Evolutionary conservation across 2,113 vertebrate species (phyloP), one percentile per base, ranked within the genome.

Genomic region (Odocoileus hemionus): DNA sequence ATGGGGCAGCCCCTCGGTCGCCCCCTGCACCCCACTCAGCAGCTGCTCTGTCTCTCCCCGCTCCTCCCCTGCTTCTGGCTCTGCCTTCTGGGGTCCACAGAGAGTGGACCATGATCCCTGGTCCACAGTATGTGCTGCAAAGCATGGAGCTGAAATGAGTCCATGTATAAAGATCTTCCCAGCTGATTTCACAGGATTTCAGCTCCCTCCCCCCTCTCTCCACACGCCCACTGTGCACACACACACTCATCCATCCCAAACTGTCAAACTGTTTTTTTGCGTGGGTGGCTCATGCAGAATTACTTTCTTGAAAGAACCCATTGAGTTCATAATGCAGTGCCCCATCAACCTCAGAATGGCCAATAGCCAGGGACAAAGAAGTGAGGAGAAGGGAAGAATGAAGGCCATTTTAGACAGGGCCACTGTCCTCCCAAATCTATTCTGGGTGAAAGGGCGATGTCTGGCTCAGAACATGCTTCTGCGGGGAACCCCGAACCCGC

Each of bases 241-340:
- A 39, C 5, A 58, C 61, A 82, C 84, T 21, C 89, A 33, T 47
- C 54, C 36, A 43, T 25, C 33, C 50, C 21, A 25, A 54, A 83
- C 50, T 89, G 45, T 64, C 55, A 76, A 47, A 33, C 36, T 11
- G 0, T 58, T 86, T 95, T 74, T 86, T 89, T 94, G 57, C 3
- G 1, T 86, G 93, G 33, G 57, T 70, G 39, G 86, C 91, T 88
- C 85, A 57, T 94, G 95, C 70, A 85, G 82, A 96, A 60, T 64
- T n/a, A 78, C 82, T 94, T 93, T 39, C 64, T 79, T 95, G 91
- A 90, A 96, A 93, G 54, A 76, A 82, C 50, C 79, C 86, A 47
- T 74, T 88, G 80, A 79, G 52, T 94, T 92, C 43, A 26, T 43
- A 60, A 19, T 64, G 58, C 45, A n/a, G 3, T 33, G 14, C 47